phyloP scores from a whole-genome alignment of 92 coral and sea anemone genomes.

The Paragorgia papillata region DNA sequence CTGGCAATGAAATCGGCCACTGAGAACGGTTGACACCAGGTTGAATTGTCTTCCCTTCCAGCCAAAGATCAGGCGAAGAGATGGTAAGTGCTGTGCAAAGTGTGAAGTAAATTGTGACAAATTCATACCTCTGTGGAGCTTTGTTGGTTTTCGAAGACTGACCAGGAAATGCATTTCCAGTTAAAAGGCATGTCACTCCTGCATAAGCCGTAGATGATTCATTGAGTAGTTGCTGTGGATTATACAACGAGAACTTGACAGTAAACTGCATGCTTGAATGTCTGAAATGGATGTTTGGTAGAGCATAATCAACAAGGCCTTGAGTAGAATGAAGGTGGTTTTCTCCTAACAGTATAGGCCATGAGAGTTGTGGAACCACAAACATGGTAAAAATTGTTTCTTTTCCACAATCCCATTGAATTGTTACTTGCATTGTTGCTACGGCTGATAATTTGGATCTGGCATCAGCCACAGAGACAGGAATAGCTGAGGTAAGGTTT shows the following conservation, averaged over 20 bases:
- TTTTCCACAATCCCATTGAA: constrained; percentile 27
- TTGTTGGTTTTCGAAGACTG: constrained; percentile 20
- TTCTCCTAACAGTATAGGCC: constrained; percentile 67
- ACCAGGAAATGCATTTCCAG: constrained; percentile 45
- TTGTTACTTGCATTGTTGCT: constrained; percentile 27
- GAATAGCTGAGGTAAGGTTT: too few species aligned
- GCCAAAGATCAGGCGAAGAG: constrained; percentile 20
- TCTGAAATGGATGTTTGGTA: constrained; percentile 40
- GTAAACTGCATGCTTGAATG: constrained; percentile 51
- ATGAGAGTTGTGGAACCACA: constrained; percentile 59
- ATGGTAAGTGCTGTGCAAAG: too few species aligned
- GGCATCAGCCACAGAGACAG: constrained; percentile 63
- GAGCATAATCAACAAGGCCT: constrained; percentile 56
- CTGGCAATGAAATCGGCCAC: constrained; percentile 55
- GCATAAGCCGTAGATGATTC: constrained; percentile 36
- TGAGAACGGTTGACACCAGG: constrained; percentile 58
- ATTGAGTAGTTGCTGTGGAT: too few species aligned
- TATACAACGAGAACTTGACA: too few species aligned
- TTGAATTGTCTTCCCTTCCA: constrained; percentile 56
- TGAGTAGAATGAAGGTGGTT: constrained; percentile 59
- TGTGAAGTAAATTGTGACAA: too few species aligned
- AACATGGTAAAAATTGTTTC: constrained; percentile 56
- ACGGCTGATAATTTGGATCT: constrained; percentile 41
- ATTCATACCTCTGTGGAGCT: constrained; percentile 54
- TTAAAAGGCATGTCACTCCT: constrained; percentile 54